A percentile compares a stretch with the other conserved stretches of the same genome.
Evolutionary conservation across 2,888 invertebrate genomes (phyloP).

Genomic region (Steromphala cineraria): DNA sequence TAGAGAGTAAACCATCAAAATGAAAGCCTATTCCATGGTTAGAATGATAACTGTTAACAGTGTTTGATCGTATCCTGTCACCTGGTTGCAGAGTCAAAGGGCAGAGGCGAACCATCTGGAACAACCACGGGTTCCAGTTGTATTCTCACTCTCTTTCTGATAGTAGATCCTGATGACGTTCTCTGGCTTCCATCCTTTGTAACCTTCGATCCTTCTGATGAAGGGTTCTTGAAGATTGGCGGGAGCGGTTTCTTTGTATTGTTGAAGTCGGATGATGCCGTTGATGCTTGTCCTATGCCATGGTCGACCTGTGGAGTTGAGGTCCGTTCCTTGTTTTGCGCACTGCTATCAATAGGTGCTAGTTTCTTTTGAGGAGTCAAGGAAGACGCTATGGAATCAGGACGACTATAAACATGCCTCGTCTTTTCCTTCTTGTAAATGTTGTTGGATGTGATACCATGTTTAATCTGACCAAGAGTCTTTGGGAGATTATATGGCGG

Average conservation of each 20-base stretch:
- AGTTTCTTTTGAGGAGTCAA: neutral
- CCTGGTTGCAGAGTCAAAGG: too few species aligned
- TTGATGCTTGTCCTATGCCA: neutral
- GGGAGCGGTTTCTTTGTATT: neutral
- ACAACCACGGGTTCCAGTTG: neutral
- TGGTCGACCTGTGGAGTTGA: neutral
- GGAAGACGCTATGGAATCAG: neutral
- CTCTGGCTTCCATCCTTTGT: neutral
- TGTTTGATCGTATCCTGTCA: too few species aligned
- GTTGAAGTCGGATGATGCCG: neutral
- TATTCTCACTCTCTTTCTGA: neutral
- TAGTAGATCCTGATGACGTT: neutral
- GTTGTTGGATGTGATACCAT: neutral
- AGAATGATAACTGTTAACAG: too few species aligned
- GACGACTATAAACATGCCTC: neutral
- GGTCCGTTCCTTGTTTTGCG: neutral
- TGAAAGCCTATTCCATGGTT: too few species aligned
- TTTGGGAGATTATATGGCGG: neutral
- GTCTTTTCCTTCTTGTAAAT: neutral
- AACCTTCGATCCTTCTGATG: neutral
- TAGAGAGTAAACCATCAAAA: too few species aligned
- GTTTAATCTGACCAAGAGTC: neutral
- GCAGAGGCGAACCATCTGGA: neutral
- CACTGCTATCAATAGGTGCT: neutral
- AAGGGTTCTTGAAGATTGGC: neutral